Base-by-base conservation (phyloP, 2,888 invertebrate genomes). In the Xanthia icteritia region DNA sequence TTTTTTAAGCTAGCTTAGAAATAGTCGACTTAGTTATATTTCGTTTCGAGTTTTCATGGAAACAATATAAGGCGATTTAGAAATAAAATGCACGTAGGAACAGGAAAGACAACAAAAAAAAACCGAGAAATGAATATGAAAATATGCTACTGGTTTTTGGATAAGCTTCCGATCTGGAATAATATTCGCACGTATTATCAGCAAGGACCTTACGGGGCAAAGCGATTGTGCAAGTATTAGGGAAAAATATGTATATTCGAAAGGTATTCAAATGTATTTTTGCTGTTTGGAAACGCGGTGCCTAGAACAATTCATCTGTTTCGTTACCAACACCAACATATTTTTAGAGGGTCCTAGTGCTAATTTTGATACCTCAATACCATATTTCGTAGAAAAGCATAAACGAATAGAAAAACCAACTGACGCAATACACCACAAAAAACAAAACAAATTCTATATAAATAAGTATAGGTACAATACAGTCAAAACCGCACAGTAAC, bases 61-160 rank as follows among this genome's bases (percentile, higher is more conserved):
- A 65, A 27, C 20, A 45, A 65, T 17, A 20, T 65, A 66, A 48
- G 11, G 3, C 5, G 36, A 65, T 39, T 51, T 20, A n/a, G 20
- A 51, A 27, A 13, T 42, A 48, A 5, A 54, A 45, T 15, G 15
- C 45, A 45, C 45, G 45, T 42, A 42, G 9, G 1, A 9, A 42
- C 9, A 42, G 9, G 31, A 42, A 42, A 68, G 8, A 31, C 15
- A 31, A 31, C 1, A 31, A 31, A 31, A 31, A 2, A 31, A 31
- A 31, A 36, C 31, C 31, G 31, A 61, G 51, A 51, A 54, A 63
- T 51, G 23, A 54, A 73, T 73, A n/a, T 42, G 54, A 72, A 51
- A 31, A 42, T 31, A n/a, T 48, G 5, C 48, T 48, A 48, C 15
- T 48, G 42, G 27, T 42, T 45, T 45, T 9, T 27, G 27, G 20